Evolutionary conservation across 1,140 invertebrate species (phyloP), one percentile per base, ranked within the genome.

Genomic region (Hydropsyche tenuis): DNA sequence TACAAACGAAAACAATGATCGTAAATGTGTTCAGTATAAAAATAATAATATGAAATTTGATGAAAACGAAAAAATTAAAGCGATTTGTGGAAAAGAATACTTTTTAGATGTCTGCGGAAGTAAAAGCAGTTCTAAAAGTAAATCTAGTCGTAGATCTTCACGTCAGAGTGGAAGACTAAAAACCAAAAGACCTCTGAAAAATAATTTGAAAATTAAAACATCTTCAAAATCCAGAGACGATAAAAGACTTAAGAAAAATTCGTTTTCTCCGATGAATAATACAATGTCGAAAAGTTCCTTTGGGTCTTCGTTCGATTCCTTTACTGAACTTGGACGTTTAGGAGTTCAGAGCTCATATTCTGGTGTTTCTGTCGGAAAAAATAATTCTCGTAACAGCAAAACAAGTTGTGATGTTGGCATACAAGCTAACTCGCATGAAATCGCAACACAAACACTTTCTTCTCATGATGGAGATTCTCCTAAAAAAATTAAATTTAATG

Each of bases 401-500:
- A 82, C 79, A 25, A 83, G 83, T 69, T 81, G 83, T 63, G 86
- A 88, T 74, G 85, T 87, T 20, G 86, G 86, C 64, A 86, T 86
- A 14, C 88, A 89, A 75, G 85, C 86, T 0, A 88, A 87, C 79
- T 88, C 87, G 0, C 84, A 86, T 73, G 89, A 90, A 80, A 88
- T 90, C 37, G 85, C 87, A 1, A 88, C 86, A 12, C 87, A 88
- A 76, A 89, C 86, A 0, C 81, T 86, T 5, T 64, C 73, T 22
- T 75, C 73, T 5, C 25, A 60, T 6, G 70, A 77, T 14, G 66
- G 25, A 14, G 60, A 85, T 5, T 79, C 69, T 0, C 68, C 16
- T 56, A 25, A 43, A 42, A 76, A 73, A 45, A 76, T 64, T 30
- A 73, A 73, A 73, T 18, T 69, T 1, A 77, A 72, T 72, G 11